Base-by-base conservation (phyloP, 2,888 invertebrate genomes). In the Pegoplata infirma region DNA sequence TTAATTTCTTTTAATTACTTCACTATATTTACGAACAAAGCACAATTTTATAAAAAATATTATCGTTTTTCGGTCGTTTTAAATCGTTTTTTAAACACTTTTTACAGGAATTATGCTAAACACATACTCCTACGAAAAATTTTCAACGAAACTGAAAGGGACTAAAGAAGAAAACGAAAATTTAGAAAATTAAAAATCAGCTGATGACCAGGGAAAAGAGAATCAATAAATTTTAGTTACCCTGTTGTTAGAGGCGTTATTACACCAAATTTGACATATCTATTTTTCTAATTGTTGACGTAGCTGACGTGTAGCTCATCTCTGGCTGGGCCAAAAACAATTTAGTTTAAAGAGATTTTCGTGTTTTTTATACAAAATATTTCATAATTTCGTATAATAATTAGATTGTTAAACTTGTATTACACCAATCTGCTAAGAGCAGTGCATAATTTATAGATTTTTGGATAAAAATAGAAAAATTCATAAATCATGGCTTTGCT, bases 401-500 rank as follows among this genome's bases (percentile, higher is more conserved):
- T 19, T 8, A 47, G 12, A 19, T 47, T 44, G 14, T 6, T 32
- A 59, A 66, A 55, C 2, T 47, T 44, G 21, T 19, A 36, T 12
- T 8, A 3, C 6, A 25, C 0, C 7, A 16, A 51, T 51, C 66
- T 74, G 74, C 71, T 67, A 16, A 16, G 63, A 7, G 71, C 75
- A 78, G 77, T 59, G 17, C 40, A 49, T 23, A 44, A 56, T 21
- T 7, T 10, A 32, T 12, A 58, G 6, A 49, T 14, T 32, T 36
- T 1, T 14, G 25, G 28, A 25, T 17, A 40, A 61, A 56, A 61
- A 51, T 19, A 46, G 32, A n/a, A 28, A 28, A 51, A 44, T 8
- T 10, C 56, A 32, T 5, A 23, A 58, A 93, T 91, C 88, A 99
- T 98, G 98, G 97, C 99, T 89, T 90, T 98, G 88, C 94, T 98